Base-by-base conservation (phyloP, 2,888 invertebrate genomes). In the Dichetophora obliterata region DNA sequence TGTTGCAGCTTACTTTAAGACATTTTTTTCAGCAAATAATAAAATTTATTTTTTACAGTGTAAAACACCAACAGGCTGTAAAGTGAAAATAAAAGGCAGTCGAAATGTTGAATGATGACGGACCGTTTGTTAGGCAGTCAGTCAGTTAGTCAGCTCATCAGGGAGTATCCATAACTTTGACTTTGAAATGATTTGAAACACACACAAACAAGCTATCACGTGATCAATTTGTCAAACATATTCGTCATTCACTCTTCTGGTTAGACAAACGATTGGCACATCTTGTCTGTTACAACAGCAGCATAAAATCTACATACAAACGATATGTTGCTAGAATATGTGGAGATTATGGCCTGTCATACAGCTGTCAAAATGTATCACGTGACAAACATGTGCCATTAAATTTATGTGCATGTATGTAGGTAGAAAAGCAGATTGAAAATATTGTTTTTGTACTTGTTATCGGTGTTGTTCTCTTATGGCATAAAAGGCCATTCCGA, bases 221-320 rank as follows among this genome's bases (percentile, higher is more conserved):
- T 84, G 83, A 84, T 85, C 84, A 84, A 85, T 85, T 85, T 84
- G 84, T 84, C 85, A 84, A 83, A 81, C 80, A 82, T 77, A 75
- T 61, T 66, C 80, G 75, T 63, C 81, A 80, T 70, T 19, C 34
- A 31, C 31, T 31, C 70, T 24, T 27, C 6, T 65, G 24, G 19
- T 37, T 8, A 14, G 31, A 34, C n/a, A 11, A 65, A 5, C 52
- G n/a, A 34, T 50, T 14, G n/a, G 31, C 54, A n/a, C 22, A 65
- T 31, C 34, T n/a, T 27, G 19, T 24, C 31, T 50, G 43, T 27
- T 9, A 16, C 52, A 14, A 8, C 14, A 31, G 19, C 27, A 22
- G 84, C 83, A 84, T 84, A 61, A 16, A 61, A 22, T 19, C 54
- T 52, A 50, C 74, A 73, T 54, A 8, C 50, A 50, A 65, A 19